Percentiles rank a stretch among this genome's conserved stretches.
Conservation (phyloP, 1,140 invertebrate species). For the Delia radicum region DNA sequence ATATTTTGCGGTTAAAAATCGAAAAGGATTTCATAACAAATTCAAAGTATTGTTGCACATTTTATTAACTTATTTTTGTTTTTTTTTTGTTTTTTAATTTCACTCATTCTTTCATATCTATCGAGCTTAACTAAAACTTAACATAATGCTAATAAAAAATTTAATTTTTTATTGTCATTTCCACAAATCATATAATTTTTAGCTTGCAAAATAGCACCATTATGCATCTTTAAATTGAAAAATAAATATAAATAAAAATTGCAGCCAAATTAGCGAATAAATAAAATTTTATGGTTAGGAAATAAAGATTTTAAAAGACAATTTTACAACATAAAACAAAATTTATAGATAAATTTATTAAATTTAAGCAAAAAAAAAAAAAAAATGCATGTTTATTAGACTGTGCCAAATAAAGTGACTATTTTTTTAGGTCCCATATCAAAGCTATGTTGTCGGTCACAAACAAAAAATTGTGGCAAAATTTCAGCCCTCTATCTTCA, state of each 20-base stretch:
- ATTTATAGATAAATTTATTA: not conserved
- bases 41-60: not conserved
- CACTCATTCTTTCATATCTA: not conserved
- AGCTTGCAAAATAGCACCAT: constrained; percentile 56
- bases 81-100: not conserved
- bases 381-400: not conserved
- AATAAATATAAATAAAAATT: constrained; percentile 5
- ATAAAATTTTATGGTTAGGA: too few relatives aligned
- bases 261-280: constrained; percentile 14
- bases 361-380: not conserved
- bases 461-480: too few relatives aligned
- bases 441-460: too few relatives aligned
- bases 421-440: too few relatives aligned
- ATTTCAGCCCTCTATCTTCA: too few relatives aligned
- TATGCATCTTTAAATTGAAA: constrained; percentile 51
- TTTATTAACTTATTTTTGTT: not conserved
- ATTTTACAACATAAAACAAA: not conserved
- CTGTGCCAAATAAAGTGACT: too few relatives aligned
- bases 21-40: too few relatives aligned
- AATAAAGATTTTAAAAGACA: constrained; percentile 13
- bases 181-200: constrained; percentile 28
- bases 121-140: not conserved
- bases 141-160: not conserved
- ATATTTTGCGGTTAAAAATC: too few relatives aligned
- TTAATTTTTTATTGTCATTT: not conserved